Evolutionary conservation across 2,888 invertebrate genomes (phyloP), one percentile per base, ranked within the genome.

Genomic region (Eupeodes latifasciatus): DNA sequence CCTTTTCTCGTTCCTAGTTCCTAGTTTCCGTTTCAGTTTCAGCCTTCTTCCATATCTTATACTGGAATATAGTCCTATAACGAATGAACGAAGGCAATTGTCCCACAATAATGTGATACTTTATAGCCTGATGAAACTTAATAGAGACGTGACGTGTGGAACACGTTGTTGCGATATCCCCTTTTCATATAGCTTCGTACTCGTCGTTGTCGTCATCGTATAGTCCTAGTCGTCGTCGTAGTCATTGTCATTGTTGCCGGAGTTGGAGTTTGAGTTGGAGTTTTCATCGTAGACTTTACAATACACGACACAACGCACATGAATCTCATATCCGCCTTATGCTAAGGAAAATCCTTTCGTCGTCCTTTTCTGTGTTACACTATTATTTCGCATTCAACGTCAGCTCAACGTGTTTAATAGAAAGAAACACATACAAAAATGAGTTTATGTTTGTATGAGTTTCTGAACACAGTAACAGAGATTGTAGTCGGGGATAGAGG

Each of bases 41-140:
- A 12, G 14, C 57, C 62, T 64, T 40, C 19, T 55, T 49, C 27
- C 57, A 44, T 47, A 16, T 51, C 51, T 36, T 34, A 40, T 53
- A 57, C 16, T 47, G 2, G 85, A 78, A 79, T 85, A 59, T 66
- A 36, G 51, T 75, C 64, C 72, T 59, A 27, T 10, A 67, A 76
- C 80, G 79, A 87, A 78, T 79, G 67, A 88, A 88, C 74, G 88
- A 88, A 88, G 88, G 88, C 88, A 88, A 88, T 88, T 88, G 88
- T 88, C 88, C 88, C 85, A 85, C 88, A 88, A 85, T 88, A 88
- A 88, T 88, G 85, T 85, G 88, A 88, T 88, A 88, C 74, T 88
- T 88, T 88, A 88, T 88, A 81, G 88, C 85, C 85, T 88, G 88
- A 85, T 88, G 85, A 88, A 88, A 88, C 81, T 88, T 88, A 88